Evolutionary conservation across 2,113 vertebrate genomes (phyloP), one percentile per base, ranked within the genome.

Genomic region (Neodontobutis hainanensis): DNA sequence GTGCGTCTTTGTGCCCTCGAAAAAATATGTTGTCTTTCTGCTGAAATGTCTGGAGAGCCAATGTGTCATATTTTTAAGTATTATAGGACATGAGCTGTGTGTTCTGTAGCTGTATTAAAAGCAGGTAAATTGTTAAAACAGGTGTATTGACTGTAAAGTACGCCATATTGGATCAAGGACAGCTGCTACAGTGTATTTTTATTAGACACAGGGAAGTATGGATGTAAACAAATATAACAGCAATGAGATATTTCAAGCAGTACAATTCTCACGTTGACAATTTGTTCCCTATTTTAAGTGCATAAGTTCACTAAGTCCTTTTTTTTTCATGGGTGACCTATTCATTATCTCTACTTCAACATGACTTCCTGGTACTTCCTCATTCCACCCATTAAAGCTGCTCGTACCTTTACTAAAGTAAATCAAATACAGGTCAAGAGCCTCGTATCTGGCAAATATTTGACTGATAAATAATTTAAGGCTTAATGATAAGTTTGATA

Each of bases 321-420:
- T 61, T 53, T 77, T 66, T 69, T 58, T 62, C 45, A 34, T 61
- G 57, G 55, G 46, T 19, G 9, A 75, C 61, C 51, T 45, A 27
- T 47, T 77, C 67, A 87, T 82, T 90, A 83, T 88, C 67, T 70
- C 70, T 66, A 56, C 64, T 68, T 57, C 38, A 51, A 62, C 70
- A 61, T 43, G 51, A 85, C 77, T 81, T 85, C 67, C 68, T 75
- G 64, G 46, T 11, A 59, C 73, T 80, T 80, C 81, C 82, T 79
- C 67, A 53, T 35, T 70, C 68, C 80, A 80, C 73, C 77, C 75
- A 76, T 45, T 6, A 19, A 14, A 69, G 66, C 56, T 47, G 0
- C 61, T 74, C 73, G 43, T 63, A 32, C 34, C n/a, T 57, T 27
- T 3, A 27, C 19, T 27, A 27, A 27, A 27, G 3, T 27, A 27